Conservation (phyloP, 2,888 invertebrate species). For the Machimus rusticus region DNA sequence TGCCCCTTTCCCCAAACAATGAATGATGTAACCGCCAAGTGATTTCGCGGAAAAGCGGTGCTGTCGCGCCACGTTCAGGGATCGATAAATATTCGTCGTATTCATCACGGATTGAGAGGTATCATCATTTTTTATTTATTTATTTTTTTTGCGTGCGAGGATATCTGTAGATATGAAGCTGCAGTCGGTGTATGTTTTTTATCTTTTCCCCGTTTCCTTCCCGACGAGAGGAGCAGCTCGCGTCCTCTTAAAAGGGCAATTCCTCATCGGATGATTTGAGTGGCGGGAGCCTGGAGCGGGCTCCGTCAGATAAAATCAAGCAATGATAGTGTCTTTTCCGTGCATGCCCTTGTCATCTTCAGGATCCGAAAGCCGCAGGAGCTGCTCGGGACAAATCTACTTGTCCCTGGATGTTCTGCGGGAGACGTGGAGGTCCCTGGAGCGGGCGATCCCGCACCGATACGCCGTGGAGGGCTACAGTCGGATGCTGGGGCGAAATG, state of each 20-base stretch:
- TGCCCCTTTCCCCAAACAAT: not conserved
- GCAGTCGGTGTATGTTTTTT: not conserved
- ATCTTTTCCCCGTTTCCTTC: not conserved
- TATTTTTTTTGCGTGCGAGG: not conserved
- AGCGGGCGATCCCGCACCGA: not conserved
- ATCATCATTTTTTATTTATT: not conserved
- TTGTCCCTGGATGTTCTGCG: not conserved
- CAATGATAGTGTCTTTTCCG: constrained; percentile 12
- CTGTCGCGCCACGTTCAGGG: not conserved
- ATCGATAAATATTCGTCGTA: constrained; percentile 7
- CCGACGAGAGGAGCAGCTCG: not conserved
- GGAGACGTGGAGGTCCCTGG: not conserved
- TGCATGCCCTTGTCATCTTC: constrained; percentile 1
- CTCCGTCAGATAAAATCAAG: constrained; percentile 1
- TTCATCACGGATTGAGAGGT: not conserved
- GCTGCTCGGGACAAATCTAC: not conserved
- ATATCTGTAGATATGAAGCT: not conserved
- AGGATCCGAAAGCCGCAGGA: not conserved
- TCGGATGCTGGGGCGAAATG: not conserved
- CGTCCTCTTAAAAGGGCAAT: not conserved
- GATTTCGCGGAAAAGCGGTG: not conserved
- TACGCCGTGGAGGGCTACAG: not conserved
- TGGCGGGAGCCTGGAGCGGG: not conserved
- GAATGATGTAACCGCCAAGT: not conserved
- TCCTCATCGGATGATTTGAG: not conserved